These are phyloP conservation scores for Salarias fasciatus DNA, from an alignment of 2,797 vertebrate species.

Conservation along the genomic window DNA sequence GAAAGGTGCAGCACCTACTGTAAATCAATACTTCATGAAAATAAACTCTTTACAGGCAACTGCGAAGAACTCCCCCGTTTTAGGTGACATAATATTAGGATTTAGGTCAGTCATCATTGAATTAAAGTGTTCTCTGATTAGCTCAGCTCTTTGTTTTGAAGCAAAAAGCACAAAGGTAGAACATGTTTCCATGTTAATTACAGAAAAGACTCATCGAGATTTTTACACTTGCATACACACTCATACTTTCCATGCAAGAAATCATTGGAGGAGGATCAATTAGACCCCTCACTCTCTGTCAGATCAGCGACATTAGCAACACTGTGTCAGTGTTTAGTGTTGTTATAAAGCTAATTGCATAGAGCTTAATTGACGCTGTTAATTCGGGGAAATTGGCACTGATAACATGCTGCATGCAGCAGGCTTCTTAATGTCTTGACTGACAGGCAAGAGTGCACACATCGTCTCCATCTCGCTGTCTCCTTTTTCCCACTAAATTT, in stretches of 20 bases:
- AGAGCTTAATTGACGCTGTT: conserved; percentile 79
- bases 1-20: conserved; percentile 77
- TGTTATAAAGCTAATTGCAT: conserved; percentile 78
- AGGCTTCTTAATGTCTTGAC: conserved; percentile 75
- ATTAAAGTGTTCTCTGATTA: conserved; percentile 21
- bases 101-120: conserved; percentile 11
- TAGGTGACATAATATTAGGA: conserved; percentile 40
- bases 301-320: conserved; percentile 72
- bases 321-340: conserved; percentile 74
- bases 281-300: conserved; percentile 64
- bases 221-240: conserved; percentile 26
- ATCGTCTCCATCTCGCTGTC: conserved; percentile 63
- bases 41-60: conserved; percentile 63
- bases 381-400: conserved; percentile 76
- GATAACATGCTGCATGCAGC: conserved; percentile 79
- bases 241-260: conserved; percentile 51
- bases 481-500: conserved; percentile 57
- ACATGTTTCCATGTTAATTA: conserved; percentile 44
- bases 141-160: conserved; percentile 35
- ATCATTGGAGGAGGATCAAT: conserved; percentile 60
- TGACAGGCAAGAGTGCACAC: conserved; percentile 73
- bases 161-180: conserved; percentile 18
- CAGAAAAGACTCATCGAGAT: conserved; percentile 38
- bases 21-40: conserved; percentile 76
- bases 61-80: conserved; percentile 47